Base-by-base conservation (phyloP, 1,140 invertebrate species). In the Lepeophtheirus salmonis region DNA sequence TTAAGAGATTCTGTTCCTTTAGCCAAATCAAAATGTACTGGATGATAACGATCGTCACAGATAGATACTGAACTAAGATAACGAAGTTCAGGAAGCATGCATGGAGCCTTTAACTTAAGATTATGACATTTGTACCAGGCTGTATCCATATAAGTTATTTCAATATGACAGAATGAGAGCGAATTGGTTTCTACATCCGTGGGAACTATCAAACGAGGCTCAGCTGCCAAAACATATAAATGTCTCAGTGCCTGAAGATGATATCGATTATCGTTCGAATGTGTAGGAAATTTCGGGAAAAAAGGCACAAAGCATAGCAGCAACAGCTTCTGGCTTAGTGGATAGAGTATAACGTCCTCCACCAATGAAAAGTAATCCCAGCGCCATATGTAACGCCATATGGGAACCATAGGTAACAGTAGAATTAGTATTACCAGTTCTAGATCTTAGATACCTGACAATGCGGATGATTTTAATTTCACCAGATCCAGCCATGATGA, bases 231-330 rank as follows among this genome's bases (percentile, higher is more conserved):
- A 10, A 96, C 90, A 70, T 97, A 97, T 14, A 97, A 72, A 74
- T 97, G 94, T 24, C 92, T 74, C 64, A 97, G 81, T 0, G 92
- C 91, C 79, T 97, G 91, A 56, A 96, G 73, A 72, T 95, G 89
- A 70, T 92, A 86, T 81, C 87, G 81, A 71, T 97, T 97, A 69
- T 97, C 92, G 68, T 89, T 89, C 67, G 84, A 90, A 70, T 95
- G 88, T 2, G 84, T 89, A 50, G 94, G 94, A 72, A 91, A 97
- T 71, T 94, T 94, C n/a, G 2, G 94, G 94, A 73, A 91, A 97
- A 70, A 96, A 84, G 1, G 92, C 84, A 68, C 86, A 86, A 30
- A 97, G 73, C 30, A 97, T 71, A 0, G 89, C 86, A 2, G 89
- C 90, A 6, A 96, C 78, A 12, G 88, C 81, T 64, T 80, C 78